These are phyloP conservation scores for Cataglyphis hispanica DNA, from an alignment of 1,140 invertebrate genomes.

Conservation along the genomic window DNA sequence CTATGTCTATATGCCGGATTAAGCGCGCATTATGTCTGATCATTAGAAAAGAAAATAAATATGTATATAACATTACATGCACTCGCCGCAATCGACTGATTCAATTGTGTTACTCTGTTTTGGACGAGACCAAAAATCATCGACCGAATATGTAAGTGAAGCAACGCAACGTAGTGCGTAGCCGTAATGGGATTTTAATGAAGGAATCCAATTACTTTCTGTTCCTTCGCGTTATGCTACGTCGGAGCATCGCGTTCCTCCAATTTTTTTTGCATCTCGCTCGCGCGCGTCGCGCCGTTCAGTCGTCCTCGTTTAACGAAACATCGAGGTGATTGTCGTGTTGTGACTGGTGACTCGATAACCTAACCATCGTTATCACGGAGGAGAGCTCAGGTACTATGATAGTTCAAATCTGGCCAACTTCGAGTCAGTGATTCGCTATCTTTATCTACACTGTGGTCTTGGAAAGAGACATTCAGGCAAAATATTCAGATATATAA, in stretches of 20 bases:
- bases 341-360: neutral
- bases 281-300: too few species aligned
- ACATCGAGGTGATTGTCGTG: too few species aligned
- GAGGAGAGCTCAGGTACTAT: neutral
- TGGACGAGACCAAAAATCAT: neutral
- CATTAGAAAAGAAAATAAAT: neutral
- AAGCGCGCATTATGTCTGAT: neutral
- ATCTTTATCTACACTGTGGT: neutral
- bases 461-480: too few species aligned
- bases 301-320: too few species aligned
- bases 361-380: neutral
- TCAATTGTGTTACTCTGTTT: neutral
- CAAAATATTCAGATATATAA: too few species aligned
- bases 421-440: neutral
- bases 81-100: neutral
- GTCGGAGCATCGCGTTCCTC: neutral
- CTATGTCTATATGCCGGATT: neutral
- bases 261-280: neutral
- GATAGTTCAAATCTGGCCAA: neutral
- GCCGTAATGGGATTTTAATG: neutral
- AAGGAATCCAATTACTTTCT: neutral
- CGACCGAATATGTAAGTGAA: slow-evolving; percentile 19
- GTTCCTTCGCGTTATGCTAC: neutral
- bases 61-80: neutral
- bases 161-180: neutral